Conservation (phyloP, 2,113 vertebrate genomes). For the Pteruthius melanotis region DNA sequence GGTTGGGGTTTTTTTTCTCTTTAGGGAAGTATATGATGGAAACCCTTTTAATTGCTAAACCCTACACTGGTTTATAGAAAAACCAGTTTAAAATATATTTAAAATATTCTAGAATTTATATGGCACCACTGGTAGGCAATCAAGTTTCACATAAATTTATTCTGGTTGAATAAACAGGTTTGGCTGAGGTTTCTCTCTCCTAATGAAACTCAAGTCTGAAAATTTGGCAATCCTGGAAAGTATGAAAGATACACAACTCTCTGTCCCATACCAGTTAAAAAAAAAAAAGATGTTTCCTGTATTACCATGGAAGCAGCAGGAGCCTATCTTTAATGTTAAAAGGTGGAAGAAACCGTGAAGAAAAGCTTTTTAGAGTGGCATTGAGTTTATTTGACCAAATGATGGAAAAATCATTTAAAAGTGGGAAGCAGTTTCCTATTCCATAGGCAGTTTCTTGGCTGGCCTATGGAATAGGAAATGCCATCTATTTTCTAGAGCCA, state of each 20-base stretch:
- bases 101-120: not conserved
- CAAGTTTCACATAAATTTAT: not conserved
- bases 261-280: not conserved
- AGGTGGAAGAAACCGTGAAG: not conserved
- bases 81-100: not conserved
- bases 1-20: rapidly evolving
- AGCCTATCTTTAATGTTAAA: not conserved
- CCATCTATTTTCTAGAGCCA: not conserved
- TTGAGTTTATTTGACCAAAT: not conserved
- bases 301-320: not conserved
- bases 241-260: not conserved
- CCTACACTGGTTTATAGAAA: not conserved
- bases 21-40: not conserved
- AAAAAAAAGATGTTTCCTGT: not conserved
- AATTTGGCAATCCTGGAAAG: not conserved
- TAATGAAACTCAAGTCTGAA: not conserved
- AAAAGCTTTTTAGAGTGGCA: not conserved
- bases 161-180: not conserved
- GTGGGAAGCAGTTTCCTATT: not conserved
- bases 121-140: not conserved
- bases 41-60: not conserved
- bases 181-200: not conserved
- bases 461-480: not conserved
- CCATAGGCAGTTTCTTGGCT: not conserved
- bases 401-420: not conserved